Evolutionary conservation across 1,140 invertebrate species (phyloP), one percentile per base, ranked within the genome.

Genomic region (Drosophila novamexicana): DNA sequence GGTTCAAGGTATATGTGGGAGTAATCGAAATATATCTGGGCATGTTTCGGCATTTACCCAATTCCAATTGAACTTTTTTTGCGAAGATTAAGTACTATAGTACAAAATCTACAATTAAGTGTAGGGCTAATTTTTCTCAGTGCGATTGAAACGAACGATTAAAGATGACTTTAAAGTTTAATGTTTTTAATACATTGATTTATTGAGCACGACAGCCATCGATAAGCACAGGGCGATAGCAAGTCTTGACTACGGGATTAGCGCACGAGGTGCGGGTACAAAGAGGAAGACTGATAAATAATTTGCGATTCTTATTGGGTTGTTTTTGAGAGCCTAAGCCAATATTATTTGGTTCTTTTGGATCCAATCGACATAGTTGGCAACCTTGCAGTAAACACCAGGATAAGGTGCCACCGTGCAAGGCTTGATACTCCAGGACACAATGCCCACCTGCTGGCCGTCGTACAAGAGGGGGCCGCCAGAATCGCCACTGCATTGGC

Each of bases 401-500:
- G 93, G 93, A 62, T 91, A 92, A 2, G 86, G 92, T 0, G 89
- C 75, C 32, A 83, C 75, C 0, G 93, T 91, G 70, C 93, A 94
- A 1, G 92, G 92, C 62, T 93, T 93, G 7, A 89, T 62, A 47
- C 93, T 93, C 93, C 93, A 93, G 7, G 93, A 93, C 34, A 93
- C 92, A 22, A 93, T 90, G 6, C 93, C 93, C 32, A 91, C 83
- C 63, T 93, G 92, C 3, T 32, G 29, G 1, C 82, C 88, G 9
- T 89, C 56, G 7, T 75, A 75, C 12, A 93, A n/a, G 0, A 93
- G 73, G 0, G 93, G 93, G 8, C 93, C 93, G 9, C 93, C 93
- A 0, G 92, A 93, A 58, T 93, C 93, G 1, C 93, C 93, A 44
- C 85, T 93, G 77, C 93, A 93, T 67, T 93, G 93, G n/a, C 93